Evolutionary conservation across 1,140 invertebrate species (phyloP).

Genomic region (Zaprionus taronus): DNA sequence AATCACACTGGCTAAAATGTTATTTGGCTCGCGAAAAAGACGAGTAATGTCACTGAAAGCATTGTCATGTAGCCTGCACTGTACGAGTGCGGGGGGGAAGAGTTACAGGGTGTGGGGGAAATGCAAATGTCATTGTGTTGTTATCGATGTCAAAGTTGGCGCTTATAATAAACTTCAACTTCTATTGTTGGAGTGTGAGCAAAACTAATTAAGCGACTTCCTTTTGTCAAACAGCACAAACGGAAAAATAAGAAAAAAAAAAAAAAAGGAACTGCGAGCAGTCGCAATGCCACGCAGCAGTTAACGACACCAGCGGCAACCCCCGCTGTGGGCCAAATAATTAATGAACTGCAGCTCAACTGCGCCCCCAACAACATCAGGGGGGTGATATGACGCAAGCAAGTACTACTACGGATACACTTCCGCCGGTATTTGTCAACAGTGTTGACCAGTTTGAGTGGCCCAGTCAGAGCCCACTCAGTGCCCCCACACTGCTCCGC

Average conservation of each 20-base stretch:
- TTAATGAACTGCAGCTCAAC: conserved; percentile 75
- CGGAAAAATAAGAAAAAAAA: conserved; percentile 13
- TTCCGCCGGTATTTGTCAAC: conserved; percentile 37
- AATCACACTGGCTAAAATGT: conserved; percentile 69
- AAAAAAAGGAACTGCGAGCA: conserved; percentile 3
- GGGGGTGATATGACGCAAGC: conserved; percentile 68
- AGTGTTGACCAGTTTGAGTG: conserved; percentile 54
- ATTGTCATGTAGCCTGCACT: conserved; percentile 64
- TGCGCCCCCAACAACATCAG: conserved; percentile 1
- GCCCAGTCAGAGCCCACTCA: background rate
- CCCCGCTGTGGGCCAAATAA: conserved; percentile 66
- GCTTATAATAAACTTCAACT: conserved; percentile 77
- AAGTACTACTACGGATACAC: conserved; percentile 36
- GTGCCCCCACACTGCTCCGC: background rate
- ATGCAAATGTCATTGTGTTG: conserved; percentile 80
- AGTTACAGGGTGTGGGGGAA: conserved; percentile 7
- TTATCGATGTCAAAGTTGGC: conserved; percentile 80
- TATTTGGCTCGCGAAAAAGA: conserved; percentile 61
- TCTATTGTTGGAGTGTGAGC: conserved; percentile 5
- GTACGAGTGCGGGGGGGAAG: background rate
- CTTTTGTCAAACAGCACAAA: conserved; percentile 55
- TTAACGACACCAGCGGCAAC: conserved; percentile 32
- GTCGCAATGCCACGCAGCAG: conserved; percentile 11
- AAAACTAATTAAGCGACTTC: conserved; percentile 77
- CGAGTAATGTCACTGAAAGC: conserved; percentile 59